phyloP scores from a whole-genome alignment of 2,113 vertebrate species.

The Rhynchopsitta pachyrhyncha region DNA sequence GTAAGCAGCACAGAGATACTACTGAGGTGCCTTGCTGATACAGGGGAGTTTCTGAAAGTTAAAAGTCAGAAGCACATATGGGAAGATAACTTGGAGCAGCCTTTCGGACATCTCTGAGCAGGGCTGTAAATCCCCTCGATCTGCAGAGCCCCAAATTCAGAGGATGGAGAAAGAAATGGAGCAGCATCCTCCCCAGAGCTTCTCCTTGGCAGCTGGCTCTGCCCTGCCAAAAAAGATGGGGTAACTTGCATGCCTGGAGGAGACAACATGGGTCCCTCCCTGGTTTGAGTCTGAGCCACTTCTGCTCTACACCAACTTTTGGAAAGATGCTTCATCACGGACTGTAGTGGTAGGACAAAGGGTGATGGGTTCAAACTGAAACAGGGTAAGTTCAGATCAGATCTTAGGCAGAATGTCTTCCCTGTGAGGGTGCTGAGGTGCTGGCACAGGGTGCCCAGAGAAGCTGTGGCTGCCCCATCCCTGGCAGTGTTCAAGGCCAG shows the following conservation, averaged over 20 bases:
- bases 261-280: accelerated
- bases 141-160: background rate
- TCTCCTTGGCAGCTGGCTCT: background rate
- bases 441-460: background rate
- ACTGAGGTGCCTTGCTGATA: accelerated
- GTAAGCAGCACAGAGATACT: background rate
- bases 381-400: background rate
- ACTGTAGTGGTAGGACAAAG: background rate
- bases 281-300: background rate
- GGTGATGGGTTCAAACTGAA: background rate
- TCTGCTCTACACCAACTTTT: background rate
- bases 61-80: background rate
- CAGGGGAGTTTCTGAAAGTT: background rate
- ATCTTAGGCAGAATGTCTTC: background rate
- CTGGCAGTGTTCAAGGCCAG: background rate
- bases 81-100: background rate
- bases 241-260: accelerated
- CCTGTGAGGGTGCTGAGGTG: background rate
- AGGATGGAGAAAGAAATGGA: background rate
- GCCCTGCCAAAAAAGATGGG: accelerated
- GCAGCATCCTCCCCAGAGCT: background rate
- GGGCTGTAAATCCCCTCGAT: background rate
- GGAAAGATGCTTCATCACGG: background rate
- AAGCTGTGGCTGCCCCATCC: background rate
- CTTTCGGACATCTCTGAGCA: background rate